phyloP scores from a whole-genome alignment of 2,888 invertebrate species.

The Ochropleura leucogaster region DNA sequence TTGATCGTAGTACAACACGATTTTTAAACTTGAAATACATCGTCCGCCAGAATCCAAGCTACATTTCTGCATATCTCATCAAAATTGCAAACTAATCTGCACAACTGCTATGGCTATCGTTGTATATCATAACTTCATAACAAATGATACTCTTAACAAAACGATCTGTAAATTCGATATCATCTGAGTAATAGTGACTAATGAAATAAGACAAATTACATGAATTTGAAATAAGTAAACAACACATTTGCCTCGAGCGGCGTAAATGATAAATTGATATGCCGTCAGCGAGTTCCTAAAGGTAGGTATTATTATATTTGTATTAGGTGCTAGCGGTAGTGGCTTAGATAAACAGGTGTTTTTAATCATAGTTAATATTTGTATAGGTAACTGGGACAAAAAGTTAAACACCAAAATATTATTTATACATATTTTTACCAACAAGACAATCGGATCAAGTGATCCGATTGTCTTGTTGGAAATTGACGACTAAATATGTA shows the following conservation, averaged over 20 bases:
- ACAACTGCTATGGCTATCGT: background rate
- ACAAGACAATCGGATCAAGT: too few relatives aligned
- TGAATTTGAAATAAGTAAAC: conserved; percentile 60
- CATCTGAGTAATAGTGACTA: conserved; percentile 57
- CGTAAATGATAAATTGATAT: conserved; percentile 65
- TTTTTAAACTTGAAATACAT: background rate
- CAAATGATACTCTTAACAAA: conserved; percentile 45
- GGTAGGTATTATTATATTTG: conserved; percentile 42
- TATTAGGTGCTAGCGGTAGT: conserved; percentile 8
- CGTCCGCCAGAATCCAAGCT: background rate
- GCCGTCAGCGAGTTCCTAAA: conserved; percentile 37
- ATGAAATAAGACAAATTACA: conserved; percentile 66
- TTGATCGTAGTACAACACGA: background rate
- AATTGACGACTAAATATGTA: too few relatives aligned
- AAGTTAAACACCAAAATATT: too few relatives aligned
- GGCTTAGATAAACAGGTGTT: conserved; percentile 8
- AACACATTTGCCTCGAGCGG: conserved; percentile 56
- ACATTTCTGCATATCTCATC: background rate
- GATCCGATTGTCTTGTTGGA: too few relatives aligned
- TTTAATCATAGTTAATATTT: conserved; percentile 21
- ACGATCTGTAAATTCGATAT: conserved; percentile 58
- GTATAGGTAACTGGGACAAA: background rate
- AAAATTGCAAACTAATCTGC: background rate
- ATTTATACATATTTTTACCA: too few relatives aligned
- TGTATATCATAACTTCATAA: conserved; percentile 27